Percentiles rank a stretch among this genome's conserved stretches.
phyloP scores from a whole-genome alignment of 2,888 invertebrate species.

The Sycophila texana region DNA sequence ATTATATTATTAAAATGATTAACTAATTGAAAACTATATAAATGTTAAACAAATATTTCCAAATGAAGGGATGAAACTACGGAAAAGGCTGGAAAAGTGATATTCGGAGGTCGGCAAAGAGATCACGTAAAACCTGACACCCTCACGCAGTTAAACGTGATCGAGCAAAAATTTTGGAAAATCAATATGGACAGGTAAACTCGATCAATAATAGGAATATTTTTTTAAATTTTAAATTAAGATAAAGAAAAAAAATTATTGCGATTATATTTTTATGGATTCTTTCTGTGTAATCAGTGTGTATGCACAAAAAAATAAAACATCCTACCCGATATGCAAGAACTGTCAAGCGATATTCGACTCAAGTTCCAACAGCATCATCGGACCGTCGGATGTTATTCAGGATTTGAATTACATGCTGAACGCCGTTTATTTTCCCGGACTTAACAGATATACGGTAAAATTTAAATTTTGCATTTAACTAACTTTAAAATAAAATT shows the following conservation, averaged over 20 bases:
- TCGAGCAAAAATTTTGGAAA: constrained; percentile 82
- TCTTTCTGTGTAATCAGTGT: background rate
- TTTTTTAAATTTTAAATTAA: background rate
- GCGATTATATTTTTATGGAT: too few relatives aligned
- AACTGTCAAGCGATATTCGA: constrained; percentile 74
- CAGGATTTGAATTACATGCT: constrained; percentile 72
- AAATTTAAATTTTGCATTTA: background rate
- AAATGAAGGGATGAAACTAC: constrained; percentile 78
- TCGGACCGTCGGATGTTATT: constrained; percentile 74
- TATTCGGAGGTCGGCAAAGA: constrained; percentile 81
- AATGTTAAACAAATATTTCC: background rate
- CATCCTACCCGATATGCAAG: constrained; percentile 66
- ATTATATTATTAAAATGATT: background rate
- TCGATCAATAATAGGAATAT: background rate
- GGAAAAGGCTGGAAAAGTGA: constrained; percentile 78
- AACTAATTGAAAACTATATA: too few relatives aligned
- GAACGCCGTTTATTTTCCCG: constrained; percentile 66
- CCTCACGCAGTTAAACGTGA: constrained; percentile 81
- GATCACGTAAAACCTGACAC: constrained; percentile 79
- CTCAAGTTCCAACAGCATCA: constrained; percentile 74
- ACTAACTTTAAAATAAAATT: background rate
- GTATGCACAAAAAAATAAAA: constrained; percentile 54
- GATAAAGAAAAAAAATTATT: too few relatives aligned
- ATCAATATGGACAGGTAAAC: constrained; percentile 81
- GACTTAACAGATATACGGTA: constrained; percentile 62